These are phyloP conservation scores for Dasypus novemcinctus DNA, from an alignment of 2,113 vertebrate species.

Conservation along the genomic window DNA sequence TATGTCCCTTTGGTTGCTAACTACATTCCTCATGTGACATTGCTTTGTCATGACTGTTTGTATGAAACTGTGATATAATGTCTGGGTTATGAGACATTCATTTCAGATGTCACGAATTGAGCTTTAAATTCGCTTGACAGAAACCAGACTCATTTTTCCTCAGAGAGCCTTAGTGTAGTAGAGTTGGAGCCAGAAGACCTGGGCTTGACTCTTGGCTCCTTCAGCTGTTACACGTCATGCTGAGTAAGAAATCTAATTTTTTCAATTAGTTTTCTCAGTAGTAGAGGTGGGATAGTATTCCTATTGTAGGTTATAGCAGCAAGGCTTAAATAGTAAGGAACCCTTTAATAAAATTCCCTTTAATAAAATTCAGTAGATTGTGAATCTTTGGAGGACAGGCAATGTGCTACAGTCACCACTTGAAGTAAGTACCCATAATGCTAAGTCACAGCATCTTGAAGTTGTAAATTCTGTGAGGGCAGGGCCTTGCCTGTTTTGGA, in stretches of 20 bases:
- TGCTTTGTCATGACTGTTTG: background rate
- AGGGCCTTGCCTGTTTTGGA: background rate
- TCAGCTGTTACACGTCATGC: background rate
- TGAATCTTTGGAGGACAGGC: background rate
- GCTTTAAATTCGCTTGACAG: background rate
- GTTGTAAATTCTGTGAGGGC: background rate
- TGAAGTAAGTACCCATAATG: background rate
- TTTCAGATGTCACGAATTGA: constrained; percentile 6
- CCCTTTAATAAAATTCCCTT: background rate
- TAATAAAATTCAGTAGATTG: background rate
- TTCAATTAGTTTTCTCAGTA: background rate
- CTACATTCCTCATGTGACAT: background rate
- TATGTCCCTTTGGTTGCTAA: background rate
- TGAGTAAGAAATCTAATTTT: background rate
- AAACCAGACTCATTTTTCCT: background rate
- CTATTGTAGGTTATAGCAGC: background rate
- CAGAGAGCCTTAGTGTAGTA: background rate
- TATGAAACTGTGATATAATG: background rate
- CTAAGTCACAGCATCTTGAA: background rate
- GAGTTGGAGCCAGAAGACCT: background rate
- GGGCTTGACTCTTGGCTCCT: background rate
- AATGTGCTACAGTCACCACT: background rate
- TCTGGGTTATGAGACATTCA: background rate
- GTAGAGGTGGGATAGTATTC: background rate
- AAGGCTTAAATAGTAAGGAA: background rate